Conservation (phyloP, 1,140 invertebrate genomes). For the Metopolophium dirhodum region DNA sequence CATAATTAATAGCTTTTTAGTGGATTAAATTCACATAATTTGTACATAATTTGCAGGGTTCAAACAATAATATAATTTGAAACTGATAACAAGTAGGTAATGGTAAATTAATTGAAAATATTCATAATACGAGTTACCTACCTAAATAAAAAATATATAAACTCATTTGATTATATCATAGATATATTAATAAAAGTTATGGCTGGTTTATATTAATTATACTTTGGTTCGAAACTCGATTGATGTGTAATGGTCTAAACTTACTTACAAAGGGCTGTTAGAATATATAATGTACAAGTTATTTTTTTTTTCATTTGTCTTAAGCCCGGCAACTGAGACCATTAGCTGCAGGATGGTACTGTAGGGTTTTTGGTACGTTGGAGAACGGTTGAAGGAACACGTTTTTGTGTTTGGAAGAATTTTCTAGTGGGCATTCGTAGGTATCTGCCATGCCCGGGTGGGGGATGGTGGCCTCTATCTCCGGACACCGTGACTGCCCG, state of each 20-base stretch:
- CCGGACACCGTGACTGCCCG: no score
- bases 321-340: no score
- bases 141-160: neutral
- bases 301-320: no score
- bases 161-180: no score
- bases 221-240: neutral
- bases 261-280: neutral
- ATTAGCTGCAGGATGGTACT: no score
- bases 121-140: neutral
- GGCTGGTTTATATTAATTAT: neutral
- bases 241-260: neutral
- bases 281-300: neutral
- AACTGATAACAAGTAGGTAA: neutral
- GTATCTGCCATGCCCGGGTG: no score
- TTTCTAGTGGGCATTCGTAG: no score
- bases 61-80: neutral
- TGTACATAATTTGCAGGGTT: neutral
- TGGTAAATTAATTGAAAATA: neutral
- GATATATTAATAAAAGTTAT: no score
- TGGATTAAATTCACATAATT: neutral
- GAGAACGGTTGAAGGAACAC: no score
- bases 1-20: neutral
- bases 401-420: no score
- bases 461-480: no score
- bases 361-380: no score